Evolutionary conservation across 2,797 vertebrate species (phyloP), one percentile per base, ranked within the genome.

Genomic region (Zenarchopterus dispar): DNA sequence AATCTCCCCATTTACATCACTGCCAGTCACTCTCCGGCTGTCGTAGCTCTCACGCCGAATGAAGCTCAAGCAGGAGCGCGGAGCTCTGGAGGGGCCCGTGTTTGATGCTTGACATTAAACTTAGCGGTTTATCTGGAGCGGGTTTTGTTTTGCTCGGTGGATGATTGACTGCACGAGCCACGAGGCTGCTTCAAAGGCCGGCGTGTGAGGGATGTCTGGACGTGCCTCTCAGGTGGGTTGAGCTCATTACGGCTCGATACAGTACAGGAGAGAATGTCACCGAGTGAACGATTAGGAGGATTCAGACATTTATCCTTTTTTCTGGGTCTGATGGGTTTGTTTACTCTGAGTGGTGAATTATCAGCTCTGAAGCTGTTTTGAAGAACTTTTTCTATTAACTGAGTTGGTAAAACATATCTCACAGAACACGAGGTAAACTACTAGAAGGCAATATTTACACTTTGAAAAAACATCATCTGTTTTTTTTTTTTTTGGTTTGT

Each of bases 61-160:
- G 39, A 82, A 53, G 51, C 73, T 85, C 77, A 79, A 67, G 45
- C 50, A 56, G 26, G 5, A 36, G 74, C 75, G 68, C 76, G n/a
- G 62, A 56, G 44, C 70, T 70, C 69, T 69, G 70, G 21, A 8
- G 60, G 31, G 58, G 60, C 50, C 13, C 16, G 11, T 0, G 63
- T 60, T 8, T 31, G 16, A 56, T 48, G 44, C 65, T 54, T 64
- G 45, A 48, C 61, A 65, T 72, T 70, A 69, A 74, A 78, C 47
- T 5, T 9, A 49, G 42, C 17, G 15, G 62, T 71, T 70, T 67
- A 69, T 68, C 76, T 24, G 56, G 61, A 36, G 15, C 18, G 2
- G n/a, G 36, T 26, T 65, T 49, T 52, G 50, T 36, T 54, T 70
- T 23, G 68, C 70, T 70, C 54, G 0, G 31, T 39, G 46, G 63